Evolutionary conservation across 2,797 vertebrate species (phyloP).

Genomic region (Phataginus tricuspis): DNA sequence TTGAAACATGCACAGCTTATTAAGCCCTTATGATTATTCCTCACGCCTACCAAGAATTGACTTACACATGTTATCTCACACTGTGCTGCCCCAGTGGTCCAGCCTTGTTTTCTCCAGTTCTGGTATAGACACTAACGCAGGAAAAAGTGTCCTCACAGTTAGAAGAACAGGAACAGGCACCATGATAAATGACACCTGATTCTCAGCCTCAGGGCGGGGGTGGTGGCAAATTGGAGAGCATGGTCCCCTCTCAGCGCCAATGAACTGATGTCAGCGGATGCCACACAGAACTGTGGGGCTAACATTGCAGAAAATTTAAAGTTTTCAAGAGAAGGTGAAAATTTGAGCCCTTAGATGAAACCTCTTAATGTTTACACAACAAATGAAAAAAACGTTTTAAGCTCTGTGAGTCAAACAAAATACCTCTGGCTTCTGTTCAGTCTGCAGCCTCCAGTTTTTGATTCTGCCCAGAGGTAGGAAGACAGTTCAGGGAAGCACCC

Average conservation of each 20-base stretch:
- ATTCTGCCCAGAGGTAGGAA: neutral
- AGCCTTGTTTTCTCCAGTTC: neutral
- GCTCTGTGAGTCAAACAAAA: neutral
- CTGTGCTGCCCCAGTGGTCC: neutral
- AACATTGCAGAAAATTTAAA: neutral
- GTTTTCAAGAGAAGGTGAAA: neutral
- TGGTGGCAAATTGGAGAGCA: neutral
- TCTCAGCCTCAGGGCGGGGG: neutral
- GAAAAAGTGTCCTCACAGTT: neutral
- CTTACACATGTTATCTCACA: neutral
- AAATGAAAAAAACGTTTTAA: neutral
- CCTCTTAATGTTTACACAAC: neutral
- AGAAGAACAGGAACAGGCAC: neutral
- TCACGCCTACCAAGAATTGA: neutral
- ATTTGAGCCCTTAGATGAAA: neutral
- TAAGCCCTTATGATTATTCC: neutral
- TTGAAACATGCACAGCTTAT: neutral
- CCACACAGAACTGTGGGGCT: accelerated
- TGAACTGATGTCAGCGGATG: neutral
- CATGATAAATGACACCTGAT: neutral
- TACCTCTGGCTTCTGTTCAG: neutral
- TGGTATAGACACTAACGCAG: accelerated
- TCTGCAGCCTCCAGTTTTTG: neutral
- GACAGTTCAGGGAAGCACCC: neutral
- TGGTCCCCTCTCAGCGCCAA: too few species aligned